Evolutionary conservation across 2,888 invertebrate species (phyloP).

Genomic region (Machimus rusticus): DNA sequence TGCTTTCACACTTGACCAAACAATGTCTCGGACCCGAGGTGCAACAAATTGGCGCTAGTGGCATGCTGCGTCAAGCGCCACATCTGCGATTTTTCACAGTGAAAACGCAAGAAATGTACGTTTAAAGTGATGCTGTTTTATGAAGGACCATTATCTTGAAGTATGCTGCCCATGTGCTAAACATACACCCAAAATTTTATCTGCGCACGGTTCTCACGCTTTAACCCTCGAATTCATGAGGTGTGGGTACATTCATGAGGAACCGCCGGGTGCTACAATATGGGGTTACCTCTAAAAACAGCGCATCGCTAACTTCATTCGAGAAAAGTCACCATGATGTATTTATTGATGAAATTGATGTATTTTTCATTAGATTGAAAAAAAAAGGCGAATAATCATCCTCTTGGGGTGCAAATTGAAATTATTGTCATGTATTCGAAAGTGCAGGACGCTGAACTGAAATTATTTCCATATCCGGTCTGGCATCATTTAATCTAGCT

Average conservation of each 20-base stretch:
- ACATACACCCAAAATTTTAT: neutral
- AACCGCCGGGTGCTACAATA: neutral
- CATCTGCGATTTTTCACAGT: neutral
- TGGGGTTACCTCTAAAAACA: neutral
- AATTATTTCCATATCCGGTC: neutral
- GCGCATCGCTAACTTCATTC: neutral
- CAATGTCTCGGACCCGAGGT: neutral
- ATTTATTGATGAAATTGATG: neutral
- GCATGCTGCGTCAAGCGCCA: neutral
- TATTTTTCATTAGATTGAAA: neutral
- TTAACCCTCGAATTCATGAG: neutral
- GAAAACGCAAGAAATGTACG: neutral
- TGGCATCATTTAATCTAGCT: neutral
- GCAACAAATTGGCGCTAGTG: neutral
- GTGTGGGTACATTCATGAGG: neutral
- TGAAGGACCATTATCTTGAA: neutral
- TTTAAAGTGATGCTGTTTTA: neutral
- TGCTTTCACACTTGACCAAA: neutral
- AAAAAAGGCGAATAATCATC: neutral
- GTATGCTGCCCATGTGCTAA: neutral
- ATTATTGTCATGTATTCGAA: neutral
- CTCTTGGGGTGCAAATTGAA: neutral
- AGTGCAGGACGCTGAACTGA: neutral
- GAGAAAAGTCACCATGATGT: neutral
- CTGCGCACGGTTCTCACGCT: neutral